Evolutionary conservation across 2,797 vertebrate species (phyloP), one percentile per base, ranked within the genome.

Genomic region (Sorex maritimensis): DNA sequence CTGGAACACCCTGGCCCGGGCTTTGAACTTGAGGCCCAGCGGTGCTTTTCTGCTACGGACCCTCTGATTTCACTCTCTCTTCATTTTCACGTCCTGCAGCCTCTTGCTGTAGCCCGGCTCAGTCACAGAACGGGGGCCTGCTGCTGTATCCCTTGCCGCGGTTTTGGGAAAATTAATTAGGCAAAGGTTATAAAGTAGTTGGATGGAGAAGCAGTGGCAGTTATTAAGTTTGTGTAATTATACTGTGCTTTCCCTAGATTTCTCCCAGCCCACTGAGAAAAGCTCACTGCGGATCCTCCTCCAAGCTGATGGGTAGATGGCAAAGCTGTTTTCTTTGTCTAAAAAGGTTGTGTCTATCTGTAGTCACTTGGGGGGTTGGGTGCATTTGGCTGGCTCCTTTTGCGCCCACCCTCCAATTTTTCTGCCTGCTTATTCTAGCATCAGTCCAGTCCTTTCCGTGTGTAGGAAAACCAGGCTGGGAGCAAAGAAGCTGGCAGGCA

Each of bases 121-220:
- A 82, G 90, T 95, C 95, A 92, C 55, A 44, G 92, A 89, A 71
- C 81, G 80, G 55, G 38, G 74, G n/a, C 93, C 95, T 92, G 89
- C 91, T 92, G 82, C 65, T 73, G 58, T 65, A 52, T 78, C 68
- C 83, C 67, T 95, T 68, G 24, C 61, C 80, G 88, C 90, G 81
- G 71, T 52, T 93, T 96, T 88, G 24, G 84, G 95, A 92, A 94
- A 96, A 89, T 95, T 95, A 94, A 95, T 95, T 94, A 95, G 81
- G 80, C 81, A 95, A 90, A 95, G 44, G 80, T 96, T 95, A 91
- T 80, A 75, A 90, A 84, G 88, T 93, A 79, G 83, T 94, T 93
- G 83, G 87, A 95, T 95, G 80, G 90, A 83, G 90, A 90, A 95
- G 81, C 85, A 88, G 72, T 83, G 68, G 85, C 77, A 90, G 34